Percentiles rank a stretch among this genome's conserved stretches.
These are phyloP conservation scores for Pogona vitticeps DNA, from an alignment of 2,113 vertebrate species.

Conservation along the genomic window DNA sequence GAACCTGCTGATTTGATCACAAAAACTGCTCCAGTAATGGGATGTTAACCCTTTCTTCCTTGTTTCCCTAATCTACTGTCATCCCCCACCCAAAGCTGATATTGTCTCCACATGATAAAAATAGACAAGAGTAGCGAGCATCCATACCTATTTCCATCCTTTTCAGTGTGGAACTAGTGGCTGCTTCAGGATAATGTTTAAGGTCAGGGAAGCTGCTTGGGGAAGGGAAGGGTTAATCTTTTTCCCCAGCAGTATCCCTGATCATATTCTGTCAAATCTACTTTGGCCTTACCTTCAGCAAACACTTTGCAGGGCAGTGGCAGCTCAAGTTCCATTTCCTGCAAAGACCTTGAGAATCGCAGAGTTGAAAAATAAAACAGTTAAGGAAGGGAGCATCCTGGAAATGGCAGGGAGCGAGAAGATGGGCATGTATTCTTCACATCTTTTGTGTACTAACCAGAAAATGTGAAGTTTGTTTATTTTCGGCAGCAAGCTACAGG, in stretches of 20 bases:
- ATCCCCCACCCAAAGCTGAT: not conserved
- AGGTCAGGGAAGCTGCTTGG: not conserved
- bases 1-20: not conserved
- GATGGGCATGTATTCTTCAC: not conserved
- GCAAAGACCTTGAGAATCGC: not conserved
- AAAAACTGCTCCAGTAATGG: too few relatives aligned
- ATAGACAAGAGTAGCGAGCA: not conserved
- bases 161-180: not conserved
- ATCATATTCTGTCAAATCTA: not conserved
- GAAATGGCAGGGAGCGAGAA: not conserved
- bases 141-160: not conserved
- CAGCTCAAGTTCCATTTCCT: not conserved
- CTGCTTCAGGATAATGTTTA: not conserved
- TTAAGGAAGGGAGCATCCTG: not conserved
- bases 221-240: not conserved
- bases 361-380: not conserved
- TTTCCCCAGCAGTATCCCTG: not conserved
- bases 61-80: not conserved
- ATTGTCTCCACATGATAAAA: not conserved
- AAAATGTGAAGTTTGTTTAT: not conserved
- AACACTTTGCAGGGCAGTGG: not conserved
- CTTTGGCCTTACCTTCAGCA: not conserved
- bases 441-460: not conserved
- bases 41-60: not conserved
- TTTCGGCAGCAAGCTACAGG: not conserved